Conservation (phyloP, 2,113 vertebrate genomes). For the Dicentrarchus labrax region DNA sequence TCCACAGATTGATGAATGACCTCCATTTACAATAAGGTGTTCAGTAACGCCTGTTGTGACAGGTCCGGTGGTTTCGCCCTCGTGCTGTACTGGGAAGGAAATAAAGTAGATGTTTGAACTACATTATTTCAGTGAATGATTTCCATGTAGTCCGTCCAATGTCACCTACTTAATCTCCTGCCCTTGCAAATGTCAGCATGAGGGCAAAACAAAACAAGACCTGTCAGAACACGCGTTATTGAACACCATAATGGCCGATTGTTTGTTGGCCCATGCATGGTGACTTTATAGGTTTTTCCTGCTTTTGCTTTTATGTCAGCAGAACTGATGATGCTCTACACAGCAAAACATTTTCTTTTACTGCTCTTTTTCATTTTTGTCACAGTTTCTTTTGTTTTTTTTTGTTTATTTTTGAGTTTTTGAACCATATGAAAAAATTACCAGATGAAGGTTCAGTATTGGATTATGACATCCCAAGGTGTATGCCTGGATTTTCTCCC, state of each 20-base stretch:
- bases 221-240: conserved; percentile 4
- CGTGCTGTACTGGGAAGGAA: not conserved
- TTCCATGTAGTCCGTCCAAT: not conserved
- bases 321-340: not conserved
- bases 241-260: not conserved
- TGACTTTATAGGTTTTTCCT: conserved; percentile 5
- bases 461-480: not conserved
- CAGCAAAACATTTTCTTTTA: not conserved
- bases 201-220: conserved; percentile 2
- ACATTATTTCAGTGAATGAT: not conserved
- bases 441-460: not conserved
- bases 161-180: not conserved
- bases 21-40: not conserved
- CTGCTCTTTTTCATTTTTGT: not conserved
- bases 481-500: not conserved
- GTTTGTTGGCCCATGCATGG: conserved; percentile 8
- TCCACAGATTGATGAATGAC: not conserved
- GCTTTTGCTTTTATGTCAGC: not conserved
- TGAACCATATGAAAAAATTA: not conserved
- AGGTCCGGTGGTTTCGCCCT: conserved; percentile 7
- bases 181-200: not conserved
- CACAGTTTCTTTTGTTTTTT: not conserved
- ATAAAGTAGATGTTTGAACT: conserved; percentile 12
- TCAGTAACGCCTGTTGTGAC: not conserved
- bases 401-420: not conserved